phyloP scores from a whole-genome alignment of 2,797 vertebrate genomes.

The Lateolabrax maculatus region DNA sequence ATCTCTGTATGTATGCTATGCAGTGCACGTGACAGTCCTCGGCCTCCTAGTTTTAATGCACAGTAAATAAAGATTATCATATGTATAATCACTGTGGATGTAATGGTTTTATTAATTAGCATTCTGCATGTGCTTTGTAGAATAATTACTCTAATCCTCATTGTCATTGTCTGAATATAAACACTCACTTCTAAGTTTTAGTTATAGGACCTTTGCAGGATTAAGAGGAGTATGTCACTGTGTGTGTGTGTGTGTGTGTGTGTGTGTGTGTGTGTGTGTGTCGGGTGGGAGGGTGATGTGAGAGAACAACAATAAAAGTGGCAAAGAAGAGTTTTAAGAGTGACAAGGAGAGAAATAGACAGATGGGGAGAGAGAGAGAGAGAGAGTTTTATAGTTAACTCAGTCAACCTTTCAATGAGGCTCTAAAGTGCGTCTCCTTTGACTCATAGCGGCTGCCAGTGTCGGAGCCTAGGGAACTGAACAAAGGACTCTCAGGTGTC shows the following conservation, averaged over 20 bases:
- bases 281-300: no score
- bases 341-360: constrained; percentile 10
- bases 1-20: neutral
- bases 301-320: constrained; percentile 13
- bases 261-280: neutral
- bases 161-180: constrained; percentile 21
- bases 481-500: constrained; percentile 49
- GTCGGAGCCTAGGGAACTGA: constrained; percentile 28
- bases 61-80: constrained; percentile 1
- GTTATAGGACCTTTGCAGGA: neutral
- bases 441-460: constrained; percentile 49
- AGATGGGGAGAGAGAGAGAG: constrained; percentile 17
- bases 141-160: constrained; percentile 24
- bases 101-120: neutral
- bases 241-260: neutral
- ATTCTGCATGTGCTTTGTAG: constrained; percentile 9
- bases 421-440: constrained; percentile 54
- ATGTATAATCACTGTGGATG: neutral
- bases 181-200: neutral
- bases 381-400: constrained; percentile 36
- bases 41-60: neutral
- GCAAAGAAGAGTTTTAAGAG: constrained; percentile 33
- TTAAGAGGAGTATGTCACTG: neutral
- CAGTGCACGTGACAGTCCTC: neutral
- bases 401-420: constrained; percentile 40